phyloP scores from a whole-genome alignment of 2,888 invertebrate genomes.

The Ormyrus pomaceus region DNA sequence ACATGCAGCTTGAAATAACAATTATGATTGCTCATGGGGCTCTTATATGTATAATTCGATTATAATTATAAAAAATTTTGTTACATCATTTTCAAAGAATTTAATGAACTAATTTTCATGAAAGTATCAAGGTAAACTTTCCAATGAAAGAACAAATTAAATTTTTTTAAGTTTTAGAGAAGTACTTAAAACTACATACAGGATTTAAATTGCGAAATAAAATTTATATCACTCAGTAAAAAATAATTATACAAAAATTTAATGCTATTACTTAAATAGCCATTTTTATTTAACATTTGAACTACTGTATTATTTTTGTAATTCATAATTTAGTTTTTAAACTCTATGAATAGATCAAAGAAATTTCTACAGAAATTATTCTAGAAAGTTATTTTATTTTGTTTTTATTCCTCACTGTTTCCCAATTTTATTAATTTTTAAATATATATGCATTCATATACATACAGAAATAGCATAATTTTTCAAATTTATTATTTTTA shows the following conservation, averaged over 20 bases:
- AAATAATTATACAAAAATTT: not conserved
- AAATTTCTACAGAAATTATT: too few relatives aligned
- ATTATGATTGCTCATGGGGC: slow-evolving; percentile 60
- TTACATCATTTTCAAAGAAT: slow-evolving; percentile 18
- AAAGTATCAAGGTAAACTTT: slow-evolving; percentile 38
- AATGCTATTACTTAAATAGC: not conserved
- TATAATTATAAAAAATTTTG: slow-evolving; percentile 44
- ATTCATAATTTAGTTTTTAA: too few relatives aligned
- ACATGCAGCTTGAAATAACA: slow-evolving; percentile 79
- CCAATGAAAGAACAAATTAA: slow-evolving; percentile 52
- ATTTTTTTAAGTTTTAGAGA: slow-evolving; percentile 7
- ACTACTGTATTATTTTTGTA: not conserved
- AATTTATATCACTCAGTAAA: not conserved
- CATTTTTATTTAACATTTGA: not conserved
- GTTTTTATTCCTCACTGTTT: too few relatives aligned
- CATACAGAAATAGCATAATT: too few relatives aligned
- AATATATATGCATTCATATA: too few relatives aligned
- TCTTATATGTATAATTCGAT: slow-evolving; percentile 35
- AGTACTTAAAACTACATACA: not conserved
- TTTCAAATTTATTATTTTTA: too few relatives aligned
- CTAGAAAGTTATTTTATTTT: too few relatives aligned
- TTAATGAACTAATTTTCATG: slow-evolving; percentile 21
- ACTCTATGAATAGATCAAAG: too few relatives aligned
- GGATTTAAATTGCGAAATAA: not conserved
- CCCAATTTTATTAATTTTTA: too few relatives aligned